Percentiles rank a stretch among this genome's conserved stretches.
phyloP scores from a whole-genome alignment of 2,113 vertebrate species.

The Arizona elegans region DNA sequence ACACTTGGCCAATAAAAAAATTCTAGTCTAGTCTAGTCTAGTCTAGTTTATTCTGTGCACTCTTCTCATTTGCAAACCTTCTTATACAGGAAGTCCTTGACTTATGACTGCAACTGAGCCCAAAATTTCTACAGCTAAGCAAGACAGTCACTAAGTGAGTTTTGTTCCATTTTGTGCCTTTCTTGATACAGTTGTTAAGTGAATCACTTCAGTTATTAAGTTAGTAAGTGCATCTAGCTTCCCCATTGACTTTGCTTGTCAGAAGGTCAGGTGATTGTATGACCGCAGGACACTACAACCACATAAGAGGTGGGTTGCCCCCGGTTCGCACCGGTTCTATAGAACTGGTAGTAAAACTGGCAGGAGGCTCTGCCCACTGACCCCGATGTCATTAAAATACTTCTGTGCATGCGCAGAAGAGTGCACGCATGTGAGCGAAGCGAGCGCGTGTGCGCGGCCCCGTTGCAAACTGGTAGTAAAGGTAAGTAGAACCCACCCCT shows the following conservation, averaged over 20 bases:
- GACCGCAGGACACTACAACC: background rate
- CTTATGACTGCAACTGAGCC: background rate
- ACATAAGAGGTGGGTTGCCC: no score
- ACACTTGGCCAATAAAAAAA: no score
- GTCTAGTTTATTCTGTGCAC: background rate
- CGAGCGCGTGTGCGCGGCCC: no score
- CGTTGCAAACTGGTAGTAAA: no score
- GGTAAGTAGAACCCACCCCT: no score
- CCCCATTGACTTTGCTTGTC: background rate
- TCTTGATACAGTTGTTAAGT: background rate
- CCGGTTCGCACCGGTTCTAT: no score
- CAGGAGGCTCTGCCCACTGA: no score
- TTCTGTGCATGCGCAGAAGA: no score
- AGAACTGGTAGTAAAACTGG: no score
- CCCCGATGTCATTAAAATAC: no score
- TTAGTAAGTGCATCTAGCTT: background rate
- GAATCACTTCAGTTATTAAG: background rate
- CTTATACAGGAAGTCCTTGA: background rate
- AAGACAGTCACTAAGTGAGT: background rate
- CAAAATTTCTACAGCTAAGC: background rate
- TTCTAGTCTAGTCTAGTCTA: no score
- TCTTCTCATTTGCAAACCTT: background rate
- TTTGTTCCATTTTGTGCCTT: background rate
- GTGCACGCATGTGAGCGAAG: no score
- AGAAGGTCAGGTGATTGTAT: background rate